Percentiles rank a stretch among this genome's conserved stretches.
phyloP scores from a whole-genome alignment of 2,113 vertebrate species.

The Anarhynchus alexandrinus region DNA sequence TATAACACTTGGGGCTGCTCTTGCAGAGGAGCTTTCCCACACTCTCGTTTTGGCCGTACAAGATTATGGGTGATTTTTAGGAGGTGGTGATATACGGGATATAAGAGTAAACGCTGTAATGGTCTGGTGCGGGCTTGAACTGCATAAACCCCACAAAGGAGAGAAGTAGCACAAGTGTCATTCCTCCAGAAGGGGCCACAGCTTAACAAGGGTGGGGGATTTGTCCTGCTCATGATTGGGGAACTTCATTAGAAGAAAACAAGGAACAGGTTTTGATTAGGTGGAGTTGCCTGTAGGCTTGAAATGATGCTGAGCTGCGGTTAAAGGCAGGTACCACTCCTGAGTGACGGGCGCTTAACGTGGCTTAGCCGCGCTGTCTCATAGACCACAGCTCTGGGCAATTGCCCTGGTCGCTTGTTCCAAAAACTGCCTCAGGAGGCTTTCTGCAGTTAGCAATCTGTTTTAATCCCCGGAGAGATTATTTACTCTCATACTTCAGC shows the following conservation, averaged over 20 bases:
- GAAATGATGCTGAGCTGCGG: background rate
- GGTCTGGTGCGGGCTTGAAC: background rate
- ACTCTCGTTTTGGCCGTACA: background rate
- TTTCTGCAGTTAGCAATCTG: slow-evolving; percentile 38
- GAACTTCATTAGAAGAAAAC: background rate
- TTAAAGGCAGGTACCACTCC: background rate
- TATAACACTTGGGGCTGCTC: background rate
- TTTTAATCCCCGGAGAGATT: slow-evolving; percentile 16
- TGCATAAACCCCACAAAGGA: background rate
- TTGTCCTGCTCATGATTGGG: background rate
- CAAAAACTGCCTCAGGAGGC: background rate
- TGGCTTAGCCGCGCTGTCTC: background rate
- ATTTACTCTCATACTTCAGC: slow-evolving; percentile 8
- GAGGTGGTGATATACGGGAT: background rate
- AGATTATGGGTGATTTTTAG: background rate
- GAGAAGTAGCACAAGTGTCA: background rate
- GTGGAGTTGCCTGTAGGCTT: background rate
- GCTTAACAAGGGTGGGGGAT: background rate
- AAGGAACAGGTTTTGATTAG: background rate
- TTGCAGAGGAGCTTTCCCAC: background rate
- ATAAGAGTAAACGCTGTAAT: background rate
- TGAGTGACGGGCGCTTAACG: background rate
- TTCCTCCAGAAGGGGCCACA: background rate
- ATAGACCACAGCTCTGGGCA: background rate
- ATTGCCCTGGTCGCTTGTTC: background rate